Percentiles rank a stretch among this genome's conserved stretches.
These are phyloP conservation scores for Dipodomys merriami DNA, from an alignment of 2,113 vertebrate genomes.

Conservation along the genomic window DNA sequence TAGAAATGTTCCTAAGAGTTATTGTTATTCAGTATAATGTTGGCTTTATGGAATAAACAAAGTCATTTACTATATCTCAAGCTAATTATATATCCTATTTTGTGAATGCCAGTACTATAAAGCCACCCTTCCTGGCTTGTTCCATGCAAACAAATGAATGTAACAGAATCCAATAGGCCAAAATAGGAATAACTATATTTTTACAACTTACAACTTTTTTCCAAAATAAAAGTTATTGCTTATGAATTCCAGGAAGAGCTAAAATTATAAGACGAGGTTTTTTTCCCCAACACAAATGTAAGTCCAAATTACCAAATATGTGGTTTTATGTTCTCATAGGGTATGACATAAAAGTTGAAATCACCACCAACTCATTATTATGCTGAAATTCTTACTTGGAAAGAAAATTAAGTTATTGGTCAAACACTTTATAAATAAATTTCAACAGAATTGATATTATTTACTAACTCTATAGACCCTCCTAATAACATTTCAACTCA, in stretches of 20 bases:
- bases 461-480: not conserved
- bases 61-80: conserved; percentile 63
- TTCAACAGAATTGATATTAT: not conserved
- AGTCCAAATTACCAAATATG: conserved; percentile 26
- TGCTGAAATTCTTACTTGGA: not conserved
- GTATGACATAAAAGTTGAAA: not conserved
- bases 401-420: not conserved
- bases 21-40: conserved; percentile 70
- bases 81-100: conserved; percentile 67
- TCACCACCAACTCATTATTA: not conserved
- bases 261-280: not conserved
- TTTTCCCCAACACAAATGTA: not conserved
- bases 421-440: not conserved
- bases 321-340: not conserved
- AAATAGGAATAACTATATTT: conserved; percentile 35
- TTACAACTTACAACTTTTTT: conserved; percentile 23
- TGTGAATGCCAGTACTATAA: conserved; percentile 43
- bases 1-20: conserved; percentile 75
- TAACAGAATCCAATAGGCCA: conserved; percentile 19
- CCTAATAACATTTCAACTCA: not conserved
- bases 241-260: not conserved
- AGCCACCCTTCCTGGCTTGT: conserved; percentile 59
- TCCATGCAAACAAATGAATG: conserved; percentile 53
- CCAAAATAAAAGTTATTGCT: conserved; percentile 28
- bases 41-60: conserved; percentile 65